Percentiles rank a stretch among this genome's conserved stretches.
phyloP scores from a whole-genome alignment of 2,113 vertebrate genomes.

The Puffinus mauretanicus region DNA sequence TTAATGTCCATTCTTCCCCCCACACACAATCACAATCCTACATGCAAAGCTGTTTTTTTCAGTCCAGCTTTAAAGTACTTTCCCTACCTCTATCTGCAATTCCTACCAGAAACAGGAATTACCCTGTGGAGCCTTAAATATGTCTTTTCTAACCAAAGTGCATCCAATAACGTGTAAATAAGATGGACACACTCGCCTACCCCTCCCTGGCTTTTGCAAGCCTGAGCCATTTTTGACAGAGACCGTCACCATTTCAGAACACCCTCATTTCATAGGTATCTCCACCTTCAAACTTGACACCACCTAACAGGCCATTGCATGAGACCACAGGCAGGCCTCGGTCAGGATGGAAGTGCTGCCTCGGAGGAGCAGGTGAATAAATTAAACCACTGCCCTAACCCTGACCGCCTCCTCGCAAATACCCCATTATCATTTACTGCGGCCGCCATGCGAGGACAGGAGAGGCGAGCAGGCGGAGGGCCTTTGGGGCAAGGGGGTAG shows the following conservation, averaged over 20 bases:
- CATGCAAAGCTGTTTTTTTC: not conserved
- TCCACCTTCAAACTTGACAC: too few species aligned
- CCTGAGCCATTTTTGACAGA: not conserved
- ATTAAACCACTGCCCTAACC: not conserved
- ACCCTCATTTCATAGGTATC: rapidly evolving
- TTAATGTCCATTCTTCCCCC: not conserved
- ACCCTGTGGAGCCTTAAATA: rapidly evolving
- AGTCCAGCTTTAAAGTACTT: not conserved
- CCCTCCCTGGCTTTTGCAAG: not conserved
- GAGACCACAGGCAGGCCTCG: rapidly evolving
- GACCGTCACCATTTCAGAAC: too few species aligned
- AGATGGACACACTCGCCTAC: rapidly evolving
- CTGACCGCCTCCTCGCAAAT: rapidly evolving
- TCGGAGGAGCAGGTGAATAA: rapidly evolving
- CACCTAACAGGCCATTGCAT: rapidly evolving
- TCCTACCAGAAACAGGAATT: not conserved
- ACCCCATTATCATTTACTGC: too few species aligned
- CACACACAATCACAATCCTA: too few species aligned
- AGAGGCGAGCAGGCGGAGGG: too few species aligned
- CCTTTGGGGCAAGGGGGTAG: rapidly evolving
- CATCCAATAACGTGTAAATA: not conserved
- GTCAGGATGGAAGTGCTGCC: rapidly evolving
- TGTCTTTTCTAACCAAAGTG: not conserved
- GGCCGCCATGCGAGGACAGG: rapidly evolving
- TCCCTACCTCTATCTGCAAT: not conserved